These are phyloP conservation scores for Nephrotoma guestfalica DNA, from an alignment of 2,888 invertebrate genomes.

Conservation along the genomic window DNA sequence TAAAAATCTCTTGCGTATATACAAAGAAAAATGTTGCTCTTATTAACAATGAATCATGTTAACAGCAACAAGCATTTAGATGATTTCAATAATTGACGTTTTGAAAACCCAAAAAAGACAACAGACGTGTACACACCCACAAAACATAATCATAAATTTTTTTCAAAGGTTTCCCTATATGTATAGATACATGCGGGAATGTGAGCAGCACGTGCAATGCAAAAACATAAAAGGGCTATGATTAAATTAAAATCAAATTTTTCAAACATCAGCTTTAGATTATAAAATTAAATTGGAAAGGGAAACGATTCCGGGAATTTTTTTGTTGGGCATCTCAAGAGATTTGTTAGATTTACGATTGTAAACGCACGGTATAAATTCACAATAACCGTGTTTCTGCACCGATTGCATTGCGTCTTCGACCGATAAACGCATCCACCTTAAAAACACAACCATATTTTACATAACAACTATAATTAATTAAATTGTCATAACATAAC, in stretches of 20 bases:
- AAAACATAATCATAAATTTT: neutral
- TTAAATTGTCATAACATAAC: neutral
- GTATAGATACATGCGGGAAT: neutral
- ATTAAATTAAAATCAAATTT: neutral
- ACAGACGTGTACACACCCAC: neutral
- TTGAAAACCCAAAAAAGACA: neutral
- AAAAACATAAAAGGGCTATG: neutral
- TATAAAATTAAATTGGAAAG: neutral
- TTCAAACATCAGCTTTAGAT: neutral
- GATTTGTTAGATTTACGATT: neutral
- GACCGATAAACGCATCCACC: neutral
- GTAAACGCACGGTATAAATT: too few relatives aligned
- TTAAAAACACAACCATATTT: neutral
- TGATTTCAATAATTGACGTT: neutral
- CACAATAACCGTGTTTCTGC: too few relatives aligned
- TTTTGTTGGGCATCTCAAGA: neutral
- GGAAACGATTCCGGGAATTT: neutral
- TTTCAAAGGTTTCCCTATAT: neutral
- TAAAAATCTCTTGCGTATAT: neutral
- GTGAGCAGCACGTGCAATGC: neutral
- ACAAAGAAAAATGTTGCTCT: neutral
- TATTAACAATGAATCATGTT: neutral
- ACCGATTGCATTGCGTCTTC: neutral
- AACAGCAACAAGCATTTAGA: neutral
- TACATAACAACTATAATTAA: neutral